Evolutionary conservation across 1,140 invertebrate genomes (phyloP).

Genomic region (Plodia interpunctella): DNA sequence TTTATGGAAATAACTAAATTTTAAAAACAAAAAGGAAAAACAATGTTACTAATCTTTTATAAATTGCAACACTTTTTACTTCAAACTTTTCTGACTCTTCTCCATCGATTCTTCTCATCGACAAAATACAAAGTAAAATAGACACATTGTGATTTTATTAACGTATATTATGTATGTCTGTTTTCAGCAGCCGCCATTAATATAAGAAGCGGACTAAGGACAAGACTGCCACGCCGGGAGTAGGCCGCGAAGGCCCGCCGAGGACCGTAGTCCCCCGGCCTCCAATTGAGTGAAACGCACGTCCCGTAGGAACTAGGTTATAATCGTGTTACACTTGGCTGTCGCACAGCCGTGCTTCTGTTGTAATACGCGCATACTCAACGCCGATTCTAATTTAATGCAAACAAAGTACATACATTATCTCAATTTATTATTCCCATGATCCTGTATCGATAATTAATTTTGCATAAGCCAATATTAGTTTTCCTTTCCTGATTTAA

Average conservation of each 20-base stretch:
- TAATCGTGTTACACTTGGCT: neutral
- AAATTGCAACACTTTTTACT: neutral
- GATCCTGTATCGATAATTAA: neutral
- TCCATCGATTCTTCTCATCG: no score
- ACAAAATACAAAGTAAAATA: no score
- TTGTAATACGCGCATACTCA: neutral
- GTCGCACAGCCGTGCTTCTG: neutral
- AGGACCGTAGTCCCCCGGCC: neutral
- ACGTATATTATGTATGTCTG: neutral
- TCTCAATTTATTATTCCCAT: neutral
- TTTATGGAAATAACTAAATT: no score
- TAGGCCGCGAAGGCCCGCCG: slow-evolving; percentile 14
- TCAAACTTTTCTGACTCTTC: no score
- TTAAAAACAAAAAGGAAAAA: no score
- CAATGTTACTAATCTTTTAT: no score
- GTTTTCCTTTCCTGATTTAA: neutral
- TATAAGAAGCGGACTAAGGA: slow-evolving; percentile 46
- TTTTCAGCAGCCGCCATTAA: slow-evolving; percentile 70
- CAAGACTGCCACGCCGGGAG: slow-evolving; percentile 59
- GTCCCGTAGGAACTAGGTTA: slow-evolving; percentile 6
- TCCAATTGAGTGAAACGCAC: neutral
- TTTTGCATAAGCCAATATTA: neutral
- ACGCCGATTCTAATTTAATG: neutral
- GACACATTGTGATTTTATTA: neutral
- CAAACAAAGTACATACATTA: neutral